Conservation (phyloP, 2,797 vertebrate genomes). For the Gymnopithys bicolor region DNA sequence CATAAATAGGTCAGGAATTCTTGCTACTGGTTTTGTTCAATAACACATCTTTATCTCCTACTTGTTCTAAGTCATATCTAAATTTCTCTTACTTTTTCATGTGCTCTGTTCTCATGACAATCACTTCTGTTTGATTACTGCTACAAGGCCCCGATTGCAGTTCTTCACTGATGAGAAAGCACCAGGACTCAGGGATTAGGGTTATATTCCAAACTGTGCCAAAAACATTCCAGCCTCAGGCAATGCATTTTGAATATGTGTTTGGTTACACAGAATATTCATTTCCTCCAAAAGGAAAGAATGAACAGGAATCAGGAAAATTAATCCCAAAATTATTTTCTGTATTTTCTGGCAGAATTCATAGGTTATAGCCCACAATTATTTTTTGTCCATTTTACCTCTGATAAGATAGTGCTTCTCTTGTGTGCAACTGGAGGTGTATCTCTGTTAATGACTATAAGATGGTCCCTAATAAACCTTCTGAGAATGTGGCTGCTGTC, state of each 20-base stretch:
- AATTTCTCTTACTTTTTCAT: constrained; percentile 50
- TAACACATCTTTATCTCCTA: constrained; percentile 61
- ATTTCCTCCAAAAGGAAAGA: not conserved
- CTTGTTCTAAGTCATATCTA: constrained; percentile 33
- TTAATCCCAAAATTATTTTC: not conserved
- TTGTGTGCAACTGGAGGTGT: not conserved
- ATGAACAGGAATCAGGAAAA: not conserved
- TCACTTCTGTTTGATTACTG: constrained; percentile 69
- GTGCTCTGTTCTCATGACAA: constrained; percentile 16
- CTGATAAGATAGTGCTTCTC: not conserved
- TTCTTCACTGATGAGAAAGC: constrained; percentile 59
- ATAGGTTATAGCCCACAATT: not conserved
- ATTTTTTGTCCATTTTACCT: not conserved
- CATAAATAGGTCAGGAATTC: constrained; percentile 38
- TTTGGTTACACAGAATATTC: not conserved
- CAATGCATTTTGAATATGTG: not conserved
- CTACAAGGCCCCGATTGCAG: constrained; percentile 41
- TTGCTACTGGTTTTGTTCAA: constrained; percentile 29
- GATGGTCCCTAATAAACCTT: not conserved
- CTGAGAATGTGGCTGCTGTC: not conserved
- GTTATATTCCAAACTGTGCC: constrained; percentile 32
- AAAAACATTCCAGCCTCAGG: not conserved
- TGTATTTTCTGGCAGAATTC: not conserved
- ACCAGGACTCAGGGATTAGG: not conserved
- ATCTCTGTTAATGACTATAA: not conserved